Conservation (phyloP, 2,113 vertebrate species). For the Potamarius usumacintae region DNA sequence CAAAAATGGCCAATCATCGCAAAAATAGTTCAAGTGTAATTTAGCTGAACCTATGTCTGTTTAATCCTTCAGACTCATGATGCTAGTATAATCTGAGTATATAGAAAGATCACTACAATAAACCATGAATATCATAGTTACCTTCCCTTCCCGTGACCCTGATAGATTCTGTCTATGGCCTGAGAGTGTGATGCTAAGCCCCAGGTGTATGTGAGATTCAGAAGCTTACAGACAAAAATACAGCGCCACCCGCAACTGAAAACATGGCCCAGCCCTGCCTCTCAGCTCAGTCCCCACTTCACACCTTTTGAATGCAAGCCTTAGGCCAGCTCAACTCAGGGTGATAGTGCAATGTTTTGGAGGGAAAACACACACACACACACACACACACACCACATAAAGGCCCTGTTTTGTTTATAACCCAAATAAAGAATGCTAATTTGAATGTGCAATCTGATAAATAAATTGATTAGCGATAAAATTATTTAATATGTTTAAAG, state of each 20-base stretch:
- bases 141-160: not conserved
- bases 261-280: slow-evolving; percentile 16
- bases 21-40: not conserved
- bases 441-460: no score
- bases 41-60: not conserved
- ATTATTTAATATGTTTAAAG: no score
- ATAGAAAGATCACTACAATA: not conserved
- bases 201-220: slow-evolving; percentile 30
- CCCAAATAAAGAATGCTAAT: no score
- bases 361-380: no score
- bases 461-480: no score
- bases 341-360: not conserved
- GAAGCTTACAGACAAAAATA: slow-evolving; percentile 21
- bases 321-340: not conserved
- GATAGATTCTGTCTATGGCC: slow-evolving; percentile 30
- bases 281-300: slow-evolving; percentile 39
- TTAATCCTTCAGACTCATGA: not conserved
- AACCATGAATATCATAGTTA: not conserved
- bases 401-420: no score
- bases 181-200: slow-evolving; percentile 44
- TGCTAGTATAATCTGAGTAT: not conserved
- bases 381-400: no score
- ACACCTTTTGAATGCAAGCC: slow-evolving; percentile 37
- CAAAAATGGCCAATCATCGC: not conserved
- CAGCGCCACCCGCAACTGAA: slow-evolving; percentile 1